Evolutionary conservation across 1,140 invertebrate species (phyloP), one percentile per base, ranked within the genome.

Genomic region (Coenobita brevimanus): DNA sequence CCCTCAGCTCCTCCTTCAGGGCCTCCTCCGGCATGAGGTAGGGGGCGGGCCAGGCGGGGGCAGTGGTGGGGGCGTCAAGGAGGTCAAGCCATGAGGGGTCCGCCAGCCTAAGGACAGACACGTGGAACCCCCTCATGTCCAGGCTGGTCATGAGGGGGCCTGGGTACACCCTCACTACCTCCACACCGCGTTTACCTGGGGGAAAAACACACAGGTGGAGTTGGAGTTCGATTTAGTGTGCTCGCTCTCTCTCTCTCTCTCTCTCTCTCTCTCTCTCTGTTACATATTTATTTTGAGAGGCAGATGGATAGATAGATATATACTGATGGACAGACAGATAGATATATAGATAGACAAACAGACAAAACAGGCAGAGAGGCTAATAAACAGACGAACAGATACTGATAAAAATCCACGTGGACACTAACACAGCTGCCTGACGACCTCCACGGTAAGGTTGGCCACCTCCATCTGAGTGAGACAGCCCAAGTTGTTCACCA

Each of bases 401-500:
- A n/a, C n/a, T n/a, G n/a, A n/a, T n/a, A n/a, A n/a, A n/a, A n/a
- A n/a, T n/a, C n/a, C n/a, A n/a, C n/a, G n/a, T 24, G 15, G 41
- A n/a, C 46, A 41, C 85, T 71, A n/a, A 87, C 85, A 41, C 6
- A 87, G 76, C 78, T 87, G 85, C 0, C 33, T 4, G n/a, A 96
- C 93, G 1, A 95, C 94, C 92, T 97, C 96, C 27, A 93, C 93
- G 75, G 95, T 94, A 3, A 97, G 93, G 71, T 97, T 95, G 82
- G 95, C 95, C 92, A 97, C 94, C 92, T 98, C 97, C 54, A 98
- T 91, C 79, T 96, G 94, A 13, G 96, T 95, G 0, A 95, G 93
- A 6, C 95, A 94, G 17, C 97, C 97, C 71, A 97, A 93, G 92
- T 98, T 97, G 91, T 97, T 97, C 3, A 97, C 92, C 86, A 97